Evolutionary conservation across 2,797 vertebrate genomes (phyloP).

Genomic region (Myotis myotis): DNA sequence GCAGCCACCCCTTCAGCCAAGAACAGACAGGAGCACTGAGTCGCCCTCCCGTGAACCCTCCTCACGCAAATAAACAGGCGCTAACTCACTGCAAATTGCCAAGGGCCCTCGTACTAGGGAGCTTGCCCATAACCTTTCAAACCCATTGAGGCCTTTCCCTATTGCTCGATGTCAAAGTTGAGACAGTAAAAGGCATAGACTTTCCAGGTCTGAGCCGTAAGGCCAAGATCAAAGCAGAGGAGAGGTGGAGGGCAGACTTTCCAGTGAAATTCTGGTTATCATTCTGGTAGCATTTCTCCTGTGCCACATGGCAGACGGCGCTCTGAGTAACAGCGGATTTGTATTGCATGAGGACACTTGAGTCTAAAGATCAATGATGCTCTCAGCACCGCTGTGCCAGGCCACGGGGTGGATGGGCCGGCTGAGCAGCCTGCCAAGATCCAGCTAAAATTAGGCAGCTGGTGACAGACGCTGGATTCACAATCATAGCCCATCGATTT

Average conservation of each 20-base stretch:
- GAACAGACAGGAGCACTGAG: not conserved
- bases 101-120: conserved; percentile 45
- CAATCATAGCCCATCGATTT: conserved; percentile 61
- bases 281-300: no score
- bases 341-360: conserved; percentile 75
- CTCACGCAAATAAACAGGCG: not conserved
- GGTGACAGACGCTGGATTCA: conserved; percentile 48
- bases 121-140: conserved; percentile 59
- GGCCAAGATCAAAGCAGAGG: not conserved
- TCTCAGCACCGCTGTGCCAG: conserved; percentile 5
- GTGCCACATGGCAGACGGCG: conserved; percentile 64
- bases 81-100: not conserved
- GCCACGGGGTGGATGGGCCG: not conserved
- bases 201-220: not conserved
- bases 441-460: conserved; percentile 14
- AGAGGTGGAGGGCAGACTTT: not conserved
- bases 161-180: conserved; percentile 51
- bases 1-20: not conserved
- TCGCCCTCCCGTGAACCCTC: not conserved
- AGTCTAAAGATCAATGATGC: conserved; percentile 72
- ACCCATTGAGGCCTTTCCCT: conserved; percentile 38
- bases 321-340: conserved; percentile 70
- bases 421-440: conserved; percentile 53
- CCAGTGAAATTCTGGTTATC: conserved; percentile 54
- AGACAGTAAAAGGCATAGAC: conserved; percentile 38